phyloP scores from a whole-genome alignment of 2,113 vertebrate genomes.

The Brachirus orientalis region DNA sequence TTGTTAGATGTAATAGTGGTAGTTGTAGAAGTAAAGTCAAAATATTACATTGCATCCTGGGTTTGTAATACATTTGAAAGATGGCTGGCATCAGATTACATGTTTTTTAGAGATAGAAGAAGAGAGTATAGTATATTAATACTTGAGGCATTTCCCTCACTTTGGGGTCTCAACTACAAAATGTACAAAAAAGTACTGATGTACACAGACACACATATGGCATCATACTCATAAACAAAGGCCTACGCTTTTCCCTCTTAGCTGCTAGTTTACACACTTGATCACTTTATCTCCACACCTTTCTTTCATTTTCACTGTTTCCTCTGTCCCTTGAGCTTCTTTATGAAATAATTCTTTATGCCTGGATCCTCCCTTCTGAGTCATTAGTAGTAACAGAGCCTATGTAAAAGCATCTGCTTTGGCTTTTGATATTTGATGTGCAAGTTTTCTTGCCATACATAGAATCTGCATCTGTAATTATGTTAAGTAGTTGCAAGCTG shows the following conservation, averaged over 20 bases:
- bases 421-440: constrained; percentile 14
- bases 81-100: background rate
- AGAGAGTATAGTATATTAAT: constrained; percentile 41
- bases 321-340: background rate
- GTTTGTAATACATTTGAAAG: background rate
- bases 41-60: background rate
- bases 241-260: constrained; percentile 3
- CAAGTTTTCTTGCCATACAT: constrained; percentile 23
- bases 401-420: constrained; percentile 16
- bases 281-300: constrained; percentile 37
- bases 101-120: constrained; percentile 5
- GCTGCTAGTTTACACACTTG: constrained; percentile 23
- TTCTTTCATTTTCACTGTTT: constrained; percentile 31
- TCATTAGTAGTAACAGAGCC: background rate
- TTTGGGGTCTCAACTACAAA: constrained; percentile 46
- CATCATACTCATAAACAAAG: constrained; percentile 27
- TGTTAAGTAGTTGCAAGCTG: constrained; percentile 3
- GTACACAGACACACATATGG: constrained; percentile 8
- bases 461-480: constrained; percentile 25
- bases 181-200: no score
- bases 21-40: background rate
- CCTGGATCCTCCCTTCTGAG: background rate
- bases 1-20: background rate
- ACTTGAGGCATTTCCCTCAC: constrained; percentile 57
- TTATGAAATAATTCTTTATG: background rate